phyloP scores from a whole-genome alignment of 1,140 invertebrate species.

The Steinernema khuongi region DNA sequence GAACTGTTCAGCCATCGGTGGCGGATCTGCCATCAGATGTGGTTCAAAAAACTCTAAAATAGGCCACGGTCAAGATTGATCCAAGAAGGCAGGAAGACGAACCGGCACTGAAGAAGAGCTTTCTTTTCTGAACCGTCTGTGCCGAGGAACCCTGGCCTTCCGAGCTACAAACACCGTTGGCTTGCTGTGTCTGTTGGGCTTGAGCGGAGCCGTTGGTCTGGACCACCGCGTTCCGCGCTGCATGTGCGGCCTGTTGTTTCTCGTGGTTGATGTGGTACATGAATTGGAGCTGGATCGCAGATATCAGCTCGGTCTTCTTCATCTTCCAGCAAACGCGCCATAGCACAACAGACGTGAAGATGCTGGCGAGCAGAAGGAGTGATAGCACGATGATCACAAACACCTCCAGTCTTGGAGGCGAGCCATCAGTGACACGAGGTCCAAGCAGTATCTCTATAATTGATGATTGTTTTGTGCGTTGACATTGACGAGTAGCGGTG shows the following conservation, averaged over 20 bases:
- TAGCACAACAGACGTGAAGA: slow-evolving; percentile 40
- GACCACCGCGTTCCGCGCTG: slow-evolving; percentile 22
- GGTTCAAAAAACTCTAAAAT: slow-evolving; percentile 52
- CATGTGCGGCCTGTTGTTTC: slow-evolving; percentile 2
- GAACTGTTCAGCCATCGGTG: slow-evolving; percentile 50
- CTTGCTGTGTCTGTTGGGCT: slow-evolving; percentile 3
- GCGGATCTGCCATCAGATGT: slow-evolving; percentile 43
- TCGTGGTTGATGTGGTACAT: slow-evolving; percentile 48
- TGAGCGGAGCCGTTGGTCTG: not conserved
- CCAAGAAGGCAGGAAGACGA: slow-evolving; percentile 6
- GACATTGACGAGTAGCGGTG: slow-evolving; percentile 17
- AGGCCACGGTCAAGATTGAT: slow-evolving; percentile 9
- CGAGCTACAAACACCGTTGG: slow-evolving; percentile 12
- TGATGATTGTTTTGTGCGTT: slow-evolving; percentile 6
- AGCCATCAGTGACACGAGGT: not conserved
- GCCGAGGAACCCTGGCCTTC: slow-evolving; percentile 1
- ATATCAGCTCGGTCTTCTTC: slow-evolving; percentile 44
- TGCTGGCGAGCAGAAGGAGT: slow-evolving; percentile 38
- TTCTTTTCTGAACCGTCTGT: slow-evolving; percentile 33
- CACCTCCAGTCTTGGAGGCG: slow-evolving; percentile 34
- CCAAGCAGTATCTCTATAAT: not conserved
- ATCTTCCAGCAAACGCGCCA: slow-evolving; percentile 49
- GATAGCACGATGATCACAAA: slow-evolving; percentile 44
- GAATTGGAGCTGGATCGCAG: slow-evolving; percentile 47
- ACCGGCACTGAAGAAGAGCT: slow-evolving; percentile 49